Conservation (phyloP, 2,888 invertebrate genomes). For the Pelosia muscerda region DNA sequence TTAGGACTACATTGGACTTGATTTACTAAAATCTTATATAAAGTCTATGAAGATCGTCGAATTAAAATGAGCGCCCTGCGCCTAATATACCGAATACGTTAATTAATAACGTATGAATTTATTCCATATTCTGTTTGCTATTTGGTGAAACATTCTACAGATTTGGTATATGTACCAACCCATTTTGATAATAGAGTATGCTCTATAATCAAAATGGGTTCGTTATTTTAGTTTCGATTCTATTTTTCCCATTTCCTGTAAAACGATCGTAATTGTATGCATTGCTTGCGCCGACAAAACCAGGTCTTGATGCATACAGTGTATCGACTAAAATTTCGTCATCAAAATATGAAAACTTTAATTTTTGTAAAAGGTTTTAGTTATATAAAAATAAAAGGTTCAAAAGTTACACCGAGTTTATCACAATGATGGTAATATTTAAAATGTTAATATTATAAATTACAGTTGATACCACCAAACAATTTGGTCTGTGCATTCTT, state of each 20-base stretch:
- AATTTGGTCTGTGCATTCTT: too few species aligned
- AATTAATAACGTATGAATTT: not conserved
- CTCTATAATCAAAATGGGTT: too few species aligned
- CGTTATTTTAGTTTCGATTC: too few species aligned
- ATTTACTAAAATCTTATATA: not conserved
- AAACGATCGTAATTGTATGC: not conserved
- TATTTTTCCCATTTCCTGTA: too few species aligned
- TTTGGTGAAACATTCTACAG: too few species aligned
- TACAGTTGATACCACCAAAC: too few species aligned
- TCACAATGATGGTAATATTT: too few species aligned
- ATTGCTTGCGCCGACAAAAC: not conserved
- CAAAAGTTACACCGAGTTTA: not conserved
- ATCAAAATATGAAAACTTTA: not conserved
- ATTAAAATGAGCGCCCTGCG: not conserved
- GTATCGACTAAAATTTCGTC: too few species aligned
- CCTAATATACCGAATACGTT: not conserved
- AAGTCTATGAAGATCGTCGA: not conserved
- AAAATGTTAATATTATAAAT: too few species aligned
- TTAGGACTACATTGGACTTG: constrained; percentile 8
- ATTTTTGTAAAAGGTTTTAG: not conserved
- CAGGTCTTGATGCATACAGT: not conserved
- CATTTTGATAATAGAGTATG: too few species aligned
- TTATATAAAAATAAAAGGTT: not conserved
- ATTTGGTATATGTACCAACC: too few species aligned
- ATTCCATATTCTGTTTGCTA: too few species aligned